Conservation (phyloP, 2,797 vertebrate genomes). For the Ctenosaura bakeri region DNA sequence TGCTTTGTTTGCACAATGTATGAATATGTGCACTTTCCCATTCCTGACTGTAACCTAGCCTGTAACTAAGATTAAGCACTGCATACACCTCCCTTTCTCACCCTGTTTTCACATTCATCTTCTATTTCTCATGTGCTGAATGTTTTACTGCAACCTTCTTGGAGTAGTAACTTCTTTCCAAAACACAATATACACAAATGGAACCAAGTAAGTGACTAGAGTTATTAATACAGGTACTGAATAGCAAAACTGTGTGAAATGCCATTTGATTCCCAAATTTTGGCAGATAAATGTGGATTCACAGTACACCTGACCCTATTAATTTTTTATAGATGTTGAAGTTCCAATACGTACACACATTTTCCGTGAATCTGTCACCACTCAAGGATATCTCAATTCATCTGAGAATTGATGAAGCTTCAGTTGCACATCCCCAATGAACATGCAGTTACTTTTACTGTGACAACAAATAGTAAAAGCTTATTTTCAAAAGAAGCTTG, state of each 20-base stretch:
- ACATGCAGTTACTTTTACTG: not conserved
- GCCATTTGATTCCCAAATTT: not conserved
- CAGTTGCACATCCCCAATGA: not conserved
- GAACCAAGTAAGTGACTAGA: not conserved
- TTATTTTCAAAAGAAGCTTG: not conserved
- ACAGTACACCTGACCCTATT: not conserved
- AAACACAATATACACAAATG: not conserved
- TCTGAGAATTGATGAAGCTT: not conserved
- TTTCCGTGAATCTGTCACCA: not conserved
- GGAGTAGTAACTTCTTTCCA: not conserved
- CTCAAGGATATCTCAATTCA: not conserved
- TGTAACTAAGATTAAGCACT: not conserved
- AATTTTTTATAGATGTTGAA: not conserved
- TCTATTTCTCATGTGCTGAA: not conserved
- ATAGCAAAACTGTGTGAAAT: not conserved
- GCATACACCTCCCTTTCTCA: not conserved
- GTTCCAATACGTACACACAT: not conserved
- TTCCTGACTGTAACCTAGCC: not conserved
- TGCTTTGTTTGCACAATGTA: not conserved
- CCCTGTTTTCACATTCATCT: not conserved
- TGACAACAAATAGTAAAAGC: not conserved
- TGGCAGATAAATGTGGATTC: not conserved
- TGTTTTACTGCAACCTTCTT: not conserved
- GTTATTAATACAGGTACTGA: not conserved
- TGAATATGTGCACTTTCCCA: not conserved